Evolutionary conservation across 2,113 vertebrate species (phyloP).

Genomic region (Lichenostomus cassidix): DNA sequence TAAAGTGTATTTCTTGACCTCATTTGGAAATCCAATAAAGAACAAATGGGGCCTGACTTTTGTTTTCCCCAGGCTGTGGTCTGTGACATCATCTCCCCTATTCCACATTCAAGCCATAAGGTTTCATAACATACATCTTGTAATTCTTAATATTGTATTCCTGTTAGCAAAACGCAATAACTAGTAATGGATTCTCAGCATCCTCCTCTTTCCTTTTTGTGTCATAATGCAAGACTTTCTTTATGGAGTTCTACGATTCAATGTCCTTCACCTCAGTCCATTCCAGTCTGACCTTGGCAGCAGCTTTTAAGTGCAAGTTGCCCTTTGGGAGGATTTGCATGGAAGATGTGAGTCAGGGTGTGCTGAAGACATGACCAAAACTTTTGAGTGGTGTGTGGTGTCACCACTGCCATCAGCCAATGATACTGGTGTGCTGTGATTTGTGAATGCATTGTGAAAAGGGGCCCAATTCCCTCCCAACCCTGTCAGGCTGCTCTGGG

Average conservation of each 20-base stretch:
- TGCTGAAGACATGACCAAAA: neutral
- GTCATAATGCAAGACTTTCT: neutral
- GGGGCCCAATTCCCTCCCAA: too few relatives aligned
- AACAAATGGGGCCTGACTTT: neutral
- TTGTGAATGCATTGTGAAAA: neutral
- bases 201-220: neutral
- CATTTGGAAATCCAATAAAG: neutral
- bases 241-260: neutral
- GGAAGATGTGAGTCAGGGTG: too few relatives aligned
- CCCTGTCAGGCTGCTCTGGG: neutral
- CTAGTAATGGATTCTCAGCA: too few relatives aligned
- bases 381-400: fast-evolving
- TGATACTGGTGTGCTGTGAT: neutral
- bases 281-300: too few relatives aligned
- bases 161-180: fast-evolving
- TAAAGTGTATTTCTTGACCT: neutral
- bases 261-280: neutral
- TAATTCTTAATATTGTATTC: too few relatives aligned
- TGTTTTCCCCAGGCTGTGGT: neutral
- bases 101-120: neutral
- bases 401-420: fast-evolving
- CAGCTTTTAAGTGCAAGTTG: neutral
- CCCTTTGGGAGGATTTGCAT: neutral
- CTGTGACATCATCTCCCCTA: too few relatives aligned
- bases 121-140: too few relatives aligned